Conservation (phyloP, 2,113 vertebrate genomes). For the Ictalurus furcatus region DNA sequence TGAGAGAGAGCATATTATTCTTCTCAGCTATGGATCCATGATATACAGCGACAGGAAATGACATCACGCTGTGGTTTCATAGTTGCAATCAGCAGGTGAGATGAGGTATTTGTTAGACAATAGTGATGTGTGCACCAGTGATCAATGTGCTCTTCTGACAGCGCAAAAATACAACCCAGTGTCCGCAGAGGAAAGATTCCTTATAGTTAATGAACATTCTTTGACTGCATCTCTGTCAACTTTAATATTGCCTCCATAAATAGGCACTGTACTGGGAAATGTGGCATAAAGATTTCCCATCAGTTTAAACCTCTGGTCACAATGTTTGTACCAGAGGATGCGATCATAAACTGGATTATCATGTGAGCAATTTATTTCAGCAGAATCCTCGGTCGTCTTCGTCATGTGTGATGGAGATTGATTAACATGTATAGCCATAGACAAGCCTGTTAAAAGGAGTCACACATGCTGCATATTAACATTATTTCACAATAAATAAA, state of each 20-base stretch:
- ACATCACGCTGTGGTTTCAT: constrained; percentile 2
- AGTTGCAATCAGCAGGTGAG: background rate
- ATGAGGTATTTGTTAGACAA: background rate
- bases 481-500: background rate
- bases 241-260: background rate
- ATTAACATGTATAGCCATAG: background rate
- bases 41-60: constrained; percentile 8
- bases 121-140: background rate
- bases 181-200: background rate
- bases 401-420: background rate
- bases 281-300: background rate
- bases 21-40: background rate
- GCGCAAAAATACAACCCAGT: background rate
- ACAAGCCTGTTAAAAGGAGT: background rate
- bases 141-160: background rate
- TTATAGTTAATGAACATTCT: background rate
- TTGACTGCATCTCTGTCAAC: background rate
- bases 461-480: background rate
- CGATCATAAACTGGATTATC: background rate
- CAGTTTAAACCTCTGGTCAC: background rate
- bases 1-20: background rate
- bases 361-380: background rate
- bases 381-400: background rate
- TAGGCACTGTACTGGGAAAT: background rate
- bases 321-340: constrained; percentile 2